Conservation (phyloP, 2,888 invertebrate species). For the Lycocerus yunnanus region DNA sequence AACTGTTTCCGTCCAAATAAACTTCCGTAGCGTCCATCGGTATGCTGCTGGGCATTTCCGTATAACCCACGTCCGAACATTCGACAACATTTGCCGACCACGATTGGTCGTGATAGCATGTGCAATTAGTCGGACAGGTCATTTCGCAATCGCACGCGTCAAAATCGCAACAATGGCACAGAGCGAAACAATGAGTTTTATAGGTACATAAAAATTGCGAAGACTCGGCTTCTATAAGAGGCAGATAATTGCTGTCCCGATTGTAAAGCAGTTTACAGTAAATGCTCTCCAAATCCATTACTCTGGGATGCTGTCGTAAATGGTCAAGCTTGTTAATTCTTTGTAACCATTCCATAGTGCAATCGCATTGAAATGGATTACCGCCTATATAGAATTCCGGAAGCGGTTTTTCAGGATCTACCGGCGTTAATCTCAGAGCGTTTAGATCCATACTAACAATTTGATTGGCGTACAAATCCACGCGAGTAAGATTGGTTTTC, state of each 20-base stretch:
- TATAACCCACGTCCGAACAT: constrained; percentile 81
- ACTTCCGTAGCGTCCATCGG: constrained; percentile 97
- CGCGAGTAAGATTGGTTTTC: constrained; percentile 86
- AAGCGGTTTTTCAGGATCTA: constrained; percentile 73
- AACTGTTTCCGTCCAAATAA: constrained; percentile 89
- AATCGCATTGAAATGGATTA: constrained; percentile 93
- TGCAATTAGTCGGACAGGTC: constrained; percentile 93
- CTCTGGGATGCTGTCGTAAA: constrained; percentile 84
- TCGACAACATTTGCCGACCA: constrained; percentile 94
- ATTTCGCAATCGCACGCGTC: constrained; percentile 97
- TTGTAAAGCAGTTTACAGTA: constrained; percentile 88
- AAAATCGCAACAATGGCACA: constrained; percentile 96
- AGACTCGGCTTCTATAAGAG: constrained; percentile 84
- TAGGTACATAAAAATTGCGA: constrained; percentile 92
- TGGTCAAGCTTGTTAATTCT: constrained; percentile 84
- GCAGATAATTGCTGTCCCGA: constrained; percentile 80
- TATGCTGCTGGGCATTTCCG: constrained; percentile 81
- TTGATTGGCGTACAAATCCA: constrained; percentile 91
- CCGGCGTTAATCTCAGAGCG: constrained; percentile 80
- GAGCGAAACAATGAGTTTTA: constrained; percentile 90
- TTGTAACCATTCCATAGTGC: constrained; percentile 95
- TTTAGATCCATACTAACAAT: constrained; percentile 89
- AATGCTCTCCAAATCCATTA: constrained; percentile 88
- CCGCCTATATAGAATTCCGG: constrained; percentile 93
- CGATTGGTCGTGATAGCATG: constrained; percentile 92